Percentiles rank a stretch among this genome's conserved stretches.
These are phyloP conservation scores for Anagrus nilaparvatae DNA, from an alignment of 1,140 invertebrate species.

Conservation along the genomic window DNA sequence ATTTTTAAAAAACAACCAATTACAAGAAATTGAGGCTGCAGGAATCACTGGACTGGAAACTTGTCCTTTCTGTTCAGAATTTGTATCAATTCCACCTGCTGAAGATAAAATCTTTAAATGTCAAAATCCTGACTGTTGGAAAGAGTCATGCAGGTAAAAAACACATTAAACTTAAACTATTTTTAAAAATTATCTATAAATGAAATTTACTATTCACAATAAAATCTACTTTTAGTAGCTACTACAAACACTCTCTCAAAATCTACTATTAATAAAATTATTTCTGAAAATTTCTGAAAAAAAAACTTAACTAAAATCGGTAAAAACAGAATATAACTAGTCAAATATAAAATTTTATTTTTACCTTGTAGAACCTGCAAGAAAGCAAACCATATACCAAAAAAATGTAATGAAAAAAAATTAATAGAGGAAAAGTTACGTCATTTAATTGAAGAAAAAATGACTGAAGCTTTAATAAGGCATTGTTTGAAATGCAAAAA, in stretches of 20 bases:
- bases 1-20: conserved; percentile 37
- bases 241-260: too few species aligned
- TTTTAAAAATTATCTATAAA: background rate
- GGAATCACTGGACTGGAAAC: conserved; percentile 44
- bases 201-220: background rate
- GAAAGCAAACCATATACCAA: conserved; percentile 50
- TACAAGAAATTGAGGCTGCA: conserved; percentile 45
- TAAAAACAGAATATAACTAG: background rate
- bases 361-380: conserved; percentile 41
- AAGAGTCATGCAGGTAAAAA: conserved; percentile 44
- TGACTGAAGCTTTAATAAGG: conserved; percentile 53
- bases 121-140: conserved; percentile 46
- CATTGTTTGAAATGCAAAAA: conserved; percentile 48
- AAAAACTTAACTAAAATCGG: background rate
- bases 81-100: conserved; percentile 42
- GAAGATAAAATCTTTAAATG: conserved; percentile 48
- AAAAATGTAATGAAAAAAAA: conserved; percentile 46
- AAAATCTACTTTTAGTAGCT: background rate
- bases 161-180: background rate
- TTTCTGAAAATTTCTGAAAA: background rate
- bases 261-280: background rate
- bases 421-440: conserved; percentile 43
- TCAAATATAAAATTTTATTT: background rate
- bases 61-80: conserved; percentile 51
- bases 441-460: conserved; percentile 51